Base-by-base conservation (phyloP, 2,113 vertebrate species). In the Neodontobutis hainanensis region DNA sequence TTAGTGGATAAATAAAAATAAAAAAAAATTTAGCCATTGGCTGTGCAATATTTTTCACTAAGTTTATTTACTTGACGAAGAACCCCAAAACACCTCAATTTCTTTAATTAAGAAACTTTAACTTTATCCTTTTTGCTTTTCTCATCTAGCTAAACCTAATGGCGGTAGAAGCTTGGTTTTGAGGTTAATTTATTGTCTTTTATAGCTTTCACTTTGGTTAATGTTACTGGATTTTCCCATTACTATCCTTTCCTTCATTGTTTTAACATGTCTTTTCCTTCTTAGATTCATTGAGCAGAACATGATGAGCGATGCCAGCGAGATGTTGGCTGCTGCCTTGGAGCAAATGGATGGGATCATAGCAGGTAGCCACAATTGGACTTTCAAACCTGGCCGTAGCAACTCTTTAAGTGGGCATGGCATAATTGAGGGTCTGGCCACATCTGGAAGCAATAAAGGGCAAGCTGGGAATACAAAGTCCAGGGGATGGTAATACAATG, bases 331-430 rank as follows among this genome's bases (percentile, higher is more conserved):
- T 8, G 97, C 97, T 0, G 97, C 97, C 35, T 63, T 99, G 93
- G 97, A 99, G 90, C 97, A 98, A 91, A 99, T 99, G 97, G 97
- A 99, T 56, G 97, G 97, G 9, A 98, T 99, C 71, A 99, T 98
- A 75, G 97, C 97, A 95, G 97, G 97, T 98, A 87, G 81, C 53
- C 76, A 9, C 55, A 63, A 7, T 66, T 10, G 32, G 69, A 72
- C 73, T 66, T 36, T 44, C 40, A 68, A 35, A 73, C 44, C 51
- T 58, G 61, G 49, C 57, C 32, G 48, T 40, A 44, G 65, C 60
- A 34, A 53, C 60, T 40, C 57, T 61, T 53, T 27, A 83, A 80
- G 78, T 75, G 63, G 70, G 69, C 81, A 71, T 47, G 44, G 61
- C 34, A 11, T 51, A 27, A 43, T 16, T 36, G 15, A 36, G 75